Evolutionary conservation across 2,888 invertebrate species (phyloP).

Genomic region (Drosophila quinaria): DNA sequence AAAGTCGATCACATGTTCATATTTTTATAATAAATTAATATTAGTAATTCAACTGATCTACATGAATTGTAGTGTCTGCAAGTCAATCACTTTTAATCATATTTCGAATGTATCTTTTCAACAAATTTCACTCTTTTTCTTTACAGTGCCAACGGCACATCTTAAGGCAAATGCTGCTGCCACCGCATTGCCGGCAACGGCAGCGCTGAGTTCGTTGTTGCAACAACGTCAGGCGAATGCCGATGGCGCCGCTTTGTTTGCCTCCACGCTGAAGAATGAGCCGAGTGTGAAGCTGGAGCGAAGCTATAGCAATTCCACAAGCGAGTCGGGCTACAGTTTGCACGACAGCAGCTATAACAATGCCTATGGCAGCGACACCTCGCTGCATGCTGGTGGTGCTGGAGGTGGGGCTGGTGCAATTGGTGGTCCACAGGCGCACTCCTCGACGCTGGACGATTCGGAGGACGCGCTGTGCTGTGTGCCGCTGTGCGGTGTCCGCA

Average conservation of each 20-base stretch:
- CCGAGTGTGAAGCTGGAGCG: conserved; percentile 76
- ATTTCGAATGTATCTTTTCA: neutral
- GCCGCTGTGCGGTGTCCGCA: conserved; percentile 80
- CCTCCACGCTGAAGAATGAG: conserved; percentile 66
- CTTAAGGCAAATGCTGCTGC: conserved; percentile 43
- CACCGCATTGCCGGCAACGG: conserved; percentile 60
- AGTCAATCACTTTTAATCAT: neutral
- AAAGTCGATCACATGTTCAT: too few species aligned
- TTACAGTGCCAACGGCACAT: conserved; percentile 60
- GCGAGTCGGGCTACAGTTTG: conserved; percentile 70
- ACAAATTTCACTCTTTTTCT: neutral
- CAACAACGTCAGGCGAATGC: conserved; percentile 75
- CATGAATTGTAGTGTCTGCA: neutral
- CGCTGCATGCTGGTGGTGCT: conserved; percentile 41
- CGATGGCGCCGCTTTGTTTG: conserved; percentile 57
- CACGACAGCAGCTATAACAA: conserved; percentile 67
- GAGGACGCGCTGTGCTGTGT: conserved; percentile 82
- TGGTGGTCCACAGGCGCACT: conserved; percentile 74
- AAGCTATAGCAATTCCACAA: conserved; percentile 75
- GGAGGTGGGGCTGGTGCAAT: conserved; percentile 19
- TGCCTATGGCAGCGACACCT: conserved; percentile 63
- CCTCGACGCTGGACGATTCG: conserved; percentile 74
- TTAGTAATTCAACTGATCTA: neutral
- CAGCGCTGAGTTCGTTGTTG: conserved; percentile 60
- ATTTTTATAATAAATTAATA: too few species aligned